These are phyloP conservation scores for Bos javanicus DNA, from an alignment of 2,113 vertebrate genomes.

Conservation along the genomic window DNA sequence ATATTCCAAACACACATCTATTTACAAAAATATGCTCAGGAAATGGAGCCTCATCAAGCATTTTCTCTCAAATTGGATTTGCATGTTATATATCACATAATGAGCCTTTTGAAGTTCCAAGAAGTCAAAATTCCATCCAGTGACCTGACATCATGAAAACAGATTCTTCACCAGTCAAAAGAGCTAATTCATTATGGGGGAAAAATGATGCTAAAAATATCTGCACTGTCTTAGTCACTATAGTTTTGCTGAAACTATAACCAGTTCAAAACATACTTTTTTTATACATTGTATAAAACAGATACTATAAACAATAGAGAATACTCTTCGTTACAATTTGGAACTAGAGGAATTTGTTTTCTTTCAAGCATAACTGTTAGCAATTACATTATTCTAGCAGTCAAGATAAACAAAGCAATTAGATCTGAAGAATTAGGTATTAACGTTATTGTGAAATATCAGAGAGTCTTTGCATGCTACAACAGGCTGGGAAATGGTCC, in stretches of 20 bases:
- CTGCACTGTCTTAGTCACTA: not conserved
- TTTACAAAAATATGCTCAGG: conserved; percentile 17
- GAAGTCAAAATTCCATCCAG: conserved; percentile 43
- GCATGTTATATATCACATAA: conserved; percentile 32
- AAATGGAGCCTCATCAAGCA: conserved; percentile 3
- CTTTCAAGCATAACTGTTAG: not conserved
- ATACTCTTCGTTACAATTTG: not conserved
- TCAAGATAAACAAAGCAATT: conserved; percentile 28
- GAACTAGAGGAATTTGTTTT: not conserved
- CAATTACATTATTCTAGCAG: not conserved
- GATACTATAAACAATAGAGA: not conserved
- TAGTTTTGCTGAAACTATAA: not conserved
- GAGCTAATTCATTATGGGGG: not conserved
- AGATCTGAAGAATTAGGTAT: conserved; percentile 13
- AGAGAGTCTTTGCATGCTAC: conserved; percentile 18
- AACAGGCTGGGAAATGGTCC: not conserved
- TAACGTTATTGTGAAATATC: conserved; percentile 32
- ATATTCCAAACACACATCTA: not conserved
- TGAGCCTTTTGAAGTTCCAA: conserved; percentile 41
- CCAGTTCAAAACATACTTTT: not conserved
- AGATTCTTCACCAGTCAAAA: conserved; percentile 20
- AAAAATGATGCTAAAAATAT: not conserved
- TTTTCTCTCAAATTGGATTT: conserved; percentile 44
- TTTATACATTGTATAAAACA: not conserved
- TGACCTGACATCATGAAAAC: conserved; percentile 9